Base-by-base conservation (phyloP, 2,797 vertebrate genomes). In the Melanotaenia maccullochi region DNA sequence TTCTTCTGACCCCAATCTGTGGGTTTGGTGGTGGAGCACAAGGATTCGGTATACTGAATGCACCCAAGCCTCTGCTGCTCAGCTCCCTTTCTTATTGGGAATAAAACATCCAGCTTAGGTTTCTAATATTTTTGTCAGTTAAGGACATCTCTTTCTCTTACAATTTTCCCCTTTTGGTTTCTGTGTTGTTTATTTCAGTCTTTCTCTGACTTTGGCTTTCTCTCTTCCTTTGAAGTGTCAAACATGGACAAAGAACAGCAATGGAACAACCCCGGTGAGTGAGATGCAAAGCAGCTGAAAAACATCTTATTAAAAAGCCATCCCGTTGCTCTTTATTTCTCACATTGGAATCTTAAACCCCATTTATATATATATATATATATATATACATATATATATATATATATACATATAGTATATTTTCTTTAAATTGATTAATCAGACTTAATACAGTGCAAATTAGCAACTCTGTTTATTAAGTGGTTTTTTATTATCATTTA, bases 181-280 rank as follows among this genome's bases (percentile, higher is more conserved):
- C 57, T 71, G 63, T 58, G 63, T 75, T 89, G 78, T 79, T 89
- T 84, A 71, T 78, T 72, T 78, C 72, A 6, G 64, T 42, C 68
- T 71, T 38, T 36, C 47, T 85, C 76, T 89, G 65, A 85, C 81
- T 85, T 47, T 57, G 5, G 9, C 81, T 89, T 54, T 74, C 79
- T 88, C 71, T 74, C 76, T 80, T 18, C 87, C 79, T 89, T 87
- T 92, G 87, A 86, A 93, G 92, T 92, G 87, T 91, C 91, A 69
- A 87, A 87, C 83, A 89, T 93, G 89, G 89, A 90, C 82, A 91
- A 90, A 82, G 87, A 90, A 61, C 89, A 85, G 79, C 81, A n/a
- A 74, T 76, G 59, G 69, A 86, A 79, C 83, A 90, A 84, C 75
- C 84, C 86, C 65, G 90, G 92, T 92, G 86, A 92, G 92, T 87